Evolutionary conservation across 2,888 invertebrate genomes (phyloP), one percentile per base, ranked within the genome.

Genomic region (Arrhopalites spinosus): DNA sequence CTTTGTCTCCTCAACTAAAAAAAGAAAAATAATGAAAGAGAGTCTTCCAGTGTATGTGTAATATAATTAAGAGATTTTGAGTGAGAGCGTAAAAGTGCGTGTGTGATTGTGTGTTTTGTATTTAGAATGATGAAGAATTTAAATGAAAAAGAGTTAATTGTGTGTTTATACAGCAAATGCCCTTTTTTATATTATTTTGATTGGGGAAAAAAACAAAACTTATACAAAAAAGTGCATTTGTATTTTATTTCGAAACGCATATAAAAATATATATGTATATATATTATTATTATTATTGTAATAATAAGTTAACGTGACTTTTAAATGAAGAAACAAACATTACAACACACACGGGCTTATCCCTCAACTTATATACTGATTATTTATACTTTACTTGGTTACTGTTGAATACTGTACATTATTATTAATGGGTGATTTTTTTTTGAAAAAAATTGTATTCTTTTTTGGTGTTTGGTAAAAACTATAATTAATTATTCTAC

Each of bases 331-430:
- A 1, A 64, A 47, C 45, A 47, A 43, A 25, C 17, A 50, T n/a
- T 25, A 68, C 27, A 45, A 68, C 23, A 61, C 72, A 68, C 23
- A 61, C 72, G 72, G 72, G 72, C 72, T 72, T 72, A 72, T 63
- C 72, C 72, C 72, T 72, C 27, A 71, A 29, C 30, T 27, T 29
- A 29, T 59, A 59, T 17, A 15, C 29, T 63, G 36, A 59, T 71
- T 71, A 71, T 59, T 59, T 25, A 43, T 36, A 36, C n/a, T n/a
- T 15, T n/a, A 50, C 50, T 59, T 59, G 59, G 25, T 59, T 59
- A 59, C 59, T 59, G 59, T 59, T 59, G 20, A 59, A 59, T 59
- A 59, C 20, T 23, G 23, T 36, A 36, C 36, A 7, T 36, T 36
- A 36, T 36, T 7, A 36, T 67, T 67, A 67, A 67, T 67, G 43